Evolutionary conservation across 1,140 invertebrate genomes (phyloP).

Genomic region (Rhynchophorus ferrugineus): DNA sequence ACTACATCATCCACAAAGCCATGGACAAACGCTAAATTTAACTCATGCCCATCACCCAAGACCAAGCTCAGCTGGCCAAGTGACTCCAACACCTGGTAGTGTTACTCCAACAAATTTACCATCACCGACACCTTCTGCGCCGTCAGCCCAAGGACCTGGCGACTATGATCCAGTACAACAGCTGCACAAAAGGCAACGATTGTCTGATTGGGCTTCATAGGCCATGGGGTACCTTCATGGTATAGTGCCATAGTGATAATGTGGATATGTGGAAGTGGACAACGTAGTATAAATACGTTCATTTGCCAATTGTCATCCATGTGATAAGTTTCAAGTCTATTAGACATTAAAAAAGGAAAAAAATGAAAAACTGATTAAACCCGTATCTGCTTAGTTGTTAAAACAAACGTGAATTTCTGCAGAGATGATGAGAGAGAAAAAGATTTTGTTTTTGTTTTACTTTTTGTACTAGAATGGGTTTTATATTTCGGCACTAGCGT

Average conservation of each 20-base stretch:
- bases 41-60: conserved; percentile 40
- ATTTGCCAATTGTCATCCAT: conserved; percentile 41
- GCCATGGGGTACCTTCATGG: conserved; percentile 31
- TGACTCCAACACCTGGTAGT: conserved; percentile 56
- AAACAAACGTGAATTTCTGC: conserved; percentile 1
- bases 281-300: conserved; percentile 22
- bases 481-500: conserved; percentile 10
- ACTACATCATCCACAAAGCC: conserved; percentile 41
- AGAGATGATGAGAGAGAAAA: conserved; percentile 21
- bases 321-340: conserved; percentile 40
- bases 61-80: conserved; percentile 49
- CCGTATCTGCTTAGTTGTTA: conserved; percentile 7
- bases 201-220: conserved; percentile 82
- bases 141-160: conserved; percentile 37
- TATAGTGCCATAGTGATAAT: conserved; percentile 40
- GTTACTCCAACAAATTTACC: conserved; percentile 70
- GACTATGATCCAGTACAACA: conserved; percentile 77
- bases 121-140: conserved; percentile 50
- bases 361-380: conserved; percentile 28
- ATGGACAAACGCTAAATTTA: conserved; percentile 42
- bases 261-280: conserved; percentile 27
- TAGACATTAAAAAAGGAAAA: conserved; percentile 28
- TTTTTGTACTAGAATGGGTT: conserved; percentile 30
- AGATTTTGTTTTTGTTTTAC: conserved; percentile 25
- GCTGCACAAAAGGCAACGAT: conserved; percentile 71